Evolutionary conservation across 2,888 invertebrate genomes (phyloP).

Genomic region (Dryobotodes eremita): DNA sequence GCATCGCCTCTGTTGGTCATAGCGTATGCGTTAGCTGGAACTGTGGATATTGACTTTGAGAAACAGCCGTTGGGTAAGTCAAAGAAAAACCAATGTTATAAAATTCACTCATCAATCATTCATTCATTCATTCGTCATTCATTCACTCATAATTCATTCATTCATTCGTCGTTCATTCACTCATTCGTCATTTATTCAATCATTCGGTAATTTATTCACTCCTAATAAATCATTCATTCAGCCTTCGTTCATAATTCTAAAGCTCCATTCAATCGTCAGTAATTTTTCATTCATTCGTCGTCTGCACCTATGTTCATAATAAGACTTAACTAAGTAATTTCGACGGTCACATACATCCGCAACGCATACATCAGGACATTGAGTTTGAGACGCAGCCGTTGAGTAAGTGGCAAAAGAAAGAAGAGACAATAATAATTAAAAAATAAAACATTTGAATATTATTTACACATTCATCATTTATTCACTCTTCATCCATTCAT

Average conservation of each 20-base stretch:
- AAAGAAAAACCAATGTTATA: no score
- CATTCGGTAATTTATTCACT: background rate
- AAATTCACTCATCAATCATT: background rate
- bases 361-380: no score
- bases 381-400: constrained; percentile 98
- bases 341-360: constrained; percentile 99
- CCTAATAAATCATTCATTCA: background rate
- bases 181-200: background rate
- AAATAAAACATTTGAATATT: no score
- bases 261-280: no score
- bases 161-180: background rate
- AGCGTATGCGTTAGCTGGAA: constrained; percentile 99
- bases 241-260: no score
- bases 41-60: constrained; percentile 98
- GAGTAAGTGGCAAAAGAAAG: constrained; percentile 86
- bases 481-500: no score
- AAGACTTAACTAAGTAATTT: constrained; percentile 92
- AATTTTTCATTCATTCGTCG: no score
- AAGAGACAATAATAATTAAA: no score
- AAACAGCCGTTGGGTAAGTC: constrained; percentile 94
- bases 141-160: background rate
- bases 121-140: background rate
- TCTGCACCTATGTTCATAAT: no score
- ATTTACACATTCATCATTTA: no score
- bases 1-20: constrained; percentile 99